Base-by-base conservation (phyloP, 2,888 invertebrate genomes). In the Actias luna region DNA sequence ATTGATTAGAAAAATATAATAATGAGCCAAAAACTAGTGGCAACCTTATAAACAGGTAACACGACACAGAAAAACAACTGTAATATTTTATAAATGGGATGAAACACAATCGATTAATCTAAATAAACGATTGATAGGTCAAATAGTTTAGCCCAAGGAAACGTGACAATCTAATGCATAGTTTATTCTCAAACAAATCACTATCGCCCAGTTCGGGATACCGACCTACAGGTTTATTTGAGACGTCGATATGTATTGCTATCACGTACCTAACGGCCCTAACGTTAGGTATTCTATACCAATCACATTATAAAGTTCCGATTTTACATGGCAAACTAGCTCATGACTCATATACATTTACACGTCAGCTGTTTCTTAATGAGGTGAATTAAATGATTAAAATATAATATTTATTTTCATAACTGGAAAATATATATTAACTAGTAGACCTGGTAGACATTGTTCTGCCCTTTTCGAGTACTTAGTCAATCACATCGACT, bases 211-310 rank as follows among this genome's bases (percentile, higher is more conserved):
- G 36, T 12, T 39, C 46, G 22, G 22, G 22, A 46, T 46, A 12
- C 29, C 12, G n/a, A 16, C 27, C 36, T 52, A 35, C 52, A 16
- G 8, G 52, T 27, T 60, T 61, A 52, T 52, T 25, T 29, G 25
- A 65, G 52, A 50, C 50, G 62, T 65, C 67, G 66, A 69, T 66
- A 62, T 63, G 36, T 67, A 77, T 73, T 68, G 63, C 61, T 55
- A 69, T 71, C 78, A 77, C 78, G 77, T 74, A 57, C 61, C 61
- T 74, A 57, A 60, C 61, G 65, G 50, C 61, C 64, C 66, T 72
- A 67, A 70, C 67, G 67, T 59, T 63, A 62, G 67, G 63, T 62
- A 63, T 65, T 69, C 65, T 67, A 67, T 67, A 64, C 62, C 62
- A 29, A 62, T 39, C 27, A 58, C 52, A 62, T 66, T 66, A 35